Base-by-base conservation (phyloP, 2,113 vertebrate species). In the Dendrocopos noguchii region DNA sequence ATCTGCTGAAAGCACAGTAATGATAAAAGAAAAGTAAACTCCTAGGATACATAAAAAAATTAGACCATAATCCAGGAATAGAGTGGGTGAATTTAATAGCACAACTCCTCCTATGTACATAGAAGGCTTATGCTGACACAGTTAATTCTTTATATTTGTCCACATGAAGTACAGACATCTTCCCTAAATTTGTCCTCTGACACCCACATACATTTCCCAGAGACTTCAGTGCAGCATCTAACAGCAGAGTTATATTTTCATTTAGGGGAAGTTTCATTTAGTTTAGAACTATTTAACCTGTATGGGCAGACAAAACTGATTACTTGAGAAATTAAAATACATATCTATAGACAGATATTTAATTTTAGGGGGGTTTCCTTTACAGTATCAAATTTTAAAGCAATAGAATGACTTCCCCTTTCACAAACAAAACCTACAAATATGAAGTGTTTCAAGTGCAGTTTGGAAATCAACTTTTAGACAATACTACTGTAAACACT, bases 41-140 rank as follows among this genome's bases (percentile, higher is more conserved):
- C 91, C 47, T 25, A 95, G 68, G 94, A 92, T 87, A 82, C 68
- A 96, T 91, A 79, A 81, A 93, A 50, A 72, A 93, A 94, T 81
- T 84, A 91, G 89, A 78, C 42, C 44, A 56, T 15, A 91, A 77
- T 77, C 80, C 56, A 56, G 60, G 72, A 91, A 71, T 3, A 82
- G 42, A 87, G 72, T 27, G 66, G 10, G 28, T 42, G 15, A 88
- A 72, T 63, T 82, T 75, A 89, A 91, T 6, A 71, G 75, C 79
- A 64, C 67, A 74, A 70, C 36, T 74, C n/a, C 12, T 87, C 11
- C 74, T 34, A 34, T 12, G 53, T 39, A 84, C 36, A 78, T 29
- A 60, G 15, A 80, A 63, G 52, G 34, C 36, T 76, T 87, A 55
- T n/a, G 56, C 60, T 74, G 57, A 87, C 63, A 70, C 27, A 72